Conservation (phyloP, 1,140 invertebrate genomes). For the Nilaparvata lugens region DNA sequence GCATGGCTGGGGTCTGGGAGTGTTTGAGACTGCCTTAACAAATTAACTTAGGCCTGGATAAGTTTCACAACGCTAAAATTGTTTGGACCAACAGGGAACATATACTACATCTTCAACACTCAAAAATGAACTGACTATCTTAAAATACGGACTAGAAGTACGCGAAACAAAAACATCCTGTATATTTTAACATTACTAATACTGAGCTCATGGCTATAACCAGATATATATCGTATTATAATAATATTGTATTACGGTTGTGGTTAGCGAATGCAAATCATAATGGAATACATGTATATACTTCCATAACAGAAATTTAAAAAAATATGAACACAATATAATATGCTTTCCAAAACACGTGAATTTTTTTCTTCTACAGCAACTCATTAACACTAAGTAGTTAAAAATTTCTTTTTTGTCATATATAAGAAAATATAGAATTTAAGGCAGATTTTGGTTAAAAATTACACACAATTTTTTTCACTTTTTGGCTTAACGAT, state of each 20-base stretch:
- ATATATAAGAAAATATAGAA: constrained; percentile 47
- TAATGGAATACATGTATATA: constrained; percentile 8
- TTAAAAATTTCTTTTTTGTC: constrained; percentile 33
- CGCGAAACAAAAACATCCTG: constrained; percentile 15
- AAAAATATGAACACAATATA: constrained; percentile 31
- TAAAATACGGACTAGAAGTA: constrained; percentile 22
- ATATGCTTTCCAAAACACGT: constrained; percentile 26
- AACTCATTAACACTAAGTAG: constrained; percentile 28
- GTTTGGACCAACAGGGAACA: constrained; percentile 20
- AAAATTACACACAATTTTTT: constrained; percentile 50
- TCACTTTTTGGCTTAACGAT: constrained; percentile 36
- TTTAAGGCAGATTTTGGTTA: constrained; percentile 56
- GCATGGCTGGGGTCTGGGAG: not conserved
- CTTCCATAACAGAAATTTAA: constrained; percentile 28
- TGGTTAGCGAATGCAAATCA: constrained; percentile 13
- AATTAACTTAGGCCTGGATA: constrained; percentile 15
- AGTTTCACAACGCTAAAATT: constrained; percentile 13
- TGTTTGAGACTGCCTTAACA: constrained; percentile 13
- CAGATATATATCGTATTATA: constrained; percentile 13
- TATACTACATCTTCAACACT: constrained; percentile 26
- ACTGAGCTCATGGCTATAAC: constrained; percentile 8
- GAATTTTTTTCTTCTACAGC: constrained; percentile 25
- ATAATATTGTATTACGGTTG: constrained; percentile 12
- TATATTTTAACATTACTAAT: constrained; percentile 19
- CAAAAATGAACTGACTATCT: constrained; percentile 24